Conservation (phyloP, 2,113 vertebrate species). For the Nycticryphes semicollaris region DNA sequence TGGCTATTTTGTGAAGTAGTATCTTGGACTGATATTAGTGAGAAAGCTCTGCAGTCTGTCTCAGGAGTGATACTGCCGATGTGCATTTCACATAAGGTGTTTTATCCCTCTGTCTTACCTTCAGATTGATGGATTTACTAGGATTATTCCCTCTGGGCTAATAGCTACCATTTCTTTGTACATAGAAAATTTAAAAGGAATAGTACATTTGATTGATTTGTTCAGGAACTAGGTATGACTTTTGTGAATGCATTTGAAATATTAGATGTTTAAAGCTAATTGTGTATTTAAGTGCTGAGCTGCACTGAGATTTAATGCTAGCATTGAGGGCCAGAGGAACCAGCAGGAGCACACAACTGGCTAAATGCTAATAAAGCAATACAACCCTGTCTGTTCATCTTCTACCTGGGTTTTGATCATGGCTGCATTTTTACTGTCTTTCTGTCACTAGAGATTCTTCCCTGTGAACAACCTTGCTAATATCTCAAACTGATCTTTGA, state of each 20-base stretch:
- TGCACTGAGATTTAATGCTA: neutral
- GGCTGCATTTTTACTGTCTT: neutral
- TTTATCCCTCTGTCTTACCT: neutral
- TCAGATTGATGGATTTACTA: conserved; percentile 24
- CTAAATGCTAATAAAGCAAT: neutral
- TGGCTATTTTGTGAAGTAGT: neutral
- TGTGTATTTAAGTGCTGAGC: neutral
- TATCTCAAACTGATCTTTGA: neutral
- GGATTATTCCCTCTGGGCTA: conserved; percentile 47
- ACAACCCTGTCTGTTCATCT: neutral
- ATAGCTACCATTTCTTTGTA: conserved; percentile 31
- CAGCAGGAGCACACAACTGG: neutral
- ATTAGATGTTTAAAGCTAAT: conserved; percentile 28
- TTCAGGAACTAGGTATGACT: conserved; percentile 16
- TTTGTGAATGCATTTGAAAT: neutral
- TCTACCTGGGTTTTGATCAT: neutral
- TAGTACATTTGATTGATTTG: conserved; percentile 42
- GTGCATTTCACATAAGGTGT: neutral
- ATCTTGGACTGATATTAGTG: neutral
- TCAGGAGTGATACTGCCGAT: neutral
- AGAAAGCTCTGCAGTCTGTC: neutral
- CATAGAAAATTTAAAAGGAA: neutral
- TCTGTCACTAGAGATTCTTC: neutral
- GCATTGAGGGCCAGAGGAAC: neutral
- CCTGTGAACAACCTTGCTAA: neutral